Conservation (phyloP, 2,797 vertebrate species). For the Peromyscus eremicus region DNA sequence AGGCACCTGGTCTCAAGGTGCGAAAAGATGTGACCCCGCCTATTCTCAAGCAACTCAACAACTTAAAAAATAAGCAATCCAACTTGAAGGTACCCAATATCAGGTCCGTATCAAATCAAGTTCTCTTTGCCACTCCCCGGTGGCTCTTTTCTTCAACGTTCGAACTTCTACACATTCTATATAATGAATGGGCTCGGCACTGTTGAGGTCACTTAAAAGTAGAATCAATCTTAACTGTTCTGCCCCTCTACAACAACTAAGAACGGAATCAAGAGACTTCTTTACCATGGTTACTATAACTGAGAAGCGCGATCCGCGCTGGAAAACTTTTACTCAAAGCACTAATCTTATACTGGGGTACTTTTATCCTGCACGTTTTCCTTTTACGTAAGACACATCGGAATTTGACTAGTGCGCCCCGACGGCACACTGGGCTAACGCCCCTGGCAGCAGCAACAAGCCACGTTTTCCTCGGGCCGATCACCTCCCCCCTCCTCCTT, state of each 20-base stretch:
- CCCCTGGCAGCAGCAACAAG: neutral
- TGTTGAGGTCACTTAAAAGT: neutral
- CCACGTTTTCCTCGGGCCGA: conserved; percentile 55
- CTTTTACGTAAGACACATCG: conserved; percentile 55
- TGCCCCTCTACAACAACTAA: neutral
- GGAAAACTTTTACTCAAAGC: conserved; percentile 60
- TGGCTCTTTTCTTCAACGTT: conserved; percentile 30
- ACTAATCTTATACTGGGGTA: neutral
- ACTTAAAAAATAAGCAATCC: neutral
- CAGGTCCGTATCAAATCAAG: neutral
- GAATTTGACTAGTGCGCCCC: conserved; percentile 57
- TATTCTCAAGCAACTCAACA: neutral
- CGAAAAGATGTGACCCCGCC: neutral
- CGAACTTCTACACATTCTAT: neutral
- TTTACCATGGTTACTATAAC: neutral
- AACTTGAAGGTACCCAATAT: neutral
- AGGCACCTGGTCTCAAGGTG: conserved; percentile 1
- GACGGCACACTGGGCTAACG: conserved; percentile 18
- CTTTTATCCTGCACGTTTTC: conserved; percentile 42
- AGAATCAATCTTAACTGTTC: neutral
- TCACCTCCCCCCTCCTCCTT: conserved; percentile 46
- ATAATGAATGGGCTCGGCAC: neutral
- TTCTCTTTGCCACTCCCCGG: neutral
- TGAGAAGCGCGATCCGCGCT: neutral
- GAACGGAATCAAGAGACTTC: neutral